A percentile compares a stretch with the other conserved stretches of the same genome.
These are phyloP conservation scores for Acronicta alni DNA, from an alignment of 2,888 invertebrate species.

Conservation along the genomic window DNA sequence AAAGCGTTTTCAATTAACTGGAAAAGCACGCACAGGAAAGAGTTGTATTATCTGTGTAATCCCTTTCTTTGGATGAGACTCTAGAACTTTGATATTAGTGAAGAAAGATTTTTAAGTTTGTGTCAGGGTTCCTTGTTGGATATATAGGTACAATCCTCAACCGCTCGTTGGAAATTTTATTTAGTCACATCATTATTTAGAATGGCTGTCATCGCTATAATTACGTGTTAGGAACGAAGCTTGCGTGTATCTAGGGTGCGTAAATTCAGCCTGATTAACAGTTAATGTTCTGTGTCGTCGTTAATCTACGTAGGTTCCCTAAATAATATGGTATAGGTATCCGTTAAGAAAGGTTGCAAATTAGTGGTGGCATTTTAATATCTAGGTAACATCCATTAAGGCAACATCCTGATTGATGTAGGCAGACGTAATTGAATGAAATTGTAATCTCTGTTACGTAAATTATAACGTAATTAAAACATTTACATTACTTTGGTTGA, in stretches of 20 bases:
- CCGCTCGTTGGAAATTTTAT: background rate
- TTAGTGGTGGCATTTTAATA: too few species aligned
- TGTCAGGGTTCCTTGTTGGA: constrained; percentile 8
- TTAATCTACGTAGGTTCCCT: background rate
- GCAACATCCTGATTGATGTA: too few species aligned
- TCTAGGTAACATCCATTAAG: too few species aligned
- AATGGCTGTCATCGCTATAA: constrained; percentile 24
- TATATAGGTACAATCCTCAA: constrained; percentile 4
- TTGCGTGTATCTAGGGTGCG: constrained; percentile 29
- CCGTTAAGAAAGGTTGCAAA: too few species aligned
- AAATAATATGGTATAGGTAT: too few species aligned
- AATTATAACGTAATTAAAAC: too few species aligned
- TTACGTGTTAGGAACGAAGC: constrained; percentile 14
- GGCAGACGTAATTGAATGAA: too few species aligned
- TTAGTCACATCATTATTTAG: constrained; percentile 16
- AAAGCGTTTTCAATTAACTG: constrained; percentile 46
- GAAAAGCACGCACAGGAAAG: constrained; percentile 29
- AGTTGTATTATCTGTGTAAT: constrained; percentile 18
- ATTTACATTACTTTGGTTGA: too few species aligned
- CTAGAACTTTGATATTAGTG: constrained; percentile 29
- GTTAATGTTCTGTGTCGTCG: background rate
- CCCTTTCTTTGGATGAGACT: constrained; percentile 17
- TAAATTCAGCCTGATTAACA: constrained; percentile 23
- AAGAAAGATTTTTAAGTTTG: constrained; percentile 26
- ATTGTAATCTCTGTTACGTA: too few species aligned